phyloP scores from a whole-genome alignment of 2,113 vertebrate genomes.

The Melanostigma gelatinosum region DNA sequence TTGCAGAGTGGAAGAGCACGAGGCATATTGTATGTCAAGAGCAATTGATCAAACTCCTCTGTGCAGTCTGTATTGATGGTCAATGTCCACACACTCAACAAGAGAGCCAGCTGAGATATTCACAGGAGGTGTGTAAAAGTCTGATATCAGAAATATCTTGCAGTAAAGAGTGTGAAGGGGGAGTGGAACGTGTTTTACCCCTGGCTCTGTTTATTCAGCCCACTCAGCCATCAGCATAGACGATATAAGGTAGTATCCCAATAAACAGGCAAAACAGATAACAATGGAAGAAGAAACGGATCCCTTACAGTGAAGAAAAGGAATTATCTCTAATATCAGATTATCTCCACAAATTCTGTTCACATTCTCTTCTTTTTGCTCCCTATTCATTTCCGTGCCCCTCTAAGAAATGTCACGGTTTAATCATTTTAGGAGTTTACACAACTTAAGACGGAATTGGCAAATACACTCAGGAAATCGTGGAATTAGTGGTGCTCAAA shows the following conservation, averaged over 20 bases:
- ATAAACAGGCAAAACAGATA: background rate
- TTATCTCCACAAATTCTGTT: conserved; percentile 12
- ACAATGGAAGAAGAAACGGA: background rate
- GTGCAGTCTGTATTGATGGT: conserved; percentile 65
- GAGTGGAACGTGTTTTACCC: conserved; percentile 9
- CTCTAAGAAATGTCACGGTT: background rate
- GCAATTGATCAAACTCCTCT: conserved; percentile 72
- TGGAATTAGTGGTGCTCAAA: background rate
- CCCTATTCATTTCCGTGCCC: background rate
- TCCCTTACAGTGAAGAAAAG: conserved; percentile 5
- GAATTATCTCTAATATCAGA: conserved; percentile 21
- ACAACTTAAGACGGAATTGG: background rate
- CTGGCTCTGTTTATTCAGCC: conserved; percentile 19
- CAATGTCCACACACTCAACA: conserved; percentile 41
- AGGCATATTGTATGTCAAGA: conserved; percentile 64
- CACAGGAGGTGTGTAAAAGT: conserved; percentile 18
- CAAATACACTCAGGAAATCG: conserved; percentile 8
- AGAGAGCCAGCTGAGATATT: conserved; percentile 32
- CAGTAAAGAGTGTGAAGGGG: background rate
- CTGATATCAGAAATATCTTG: conserved; percentile 41
- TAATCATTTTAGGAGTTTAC: conserved; percentile 23
- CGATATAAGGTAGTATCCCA: background rate
- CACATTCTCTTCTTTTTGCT: background rate
- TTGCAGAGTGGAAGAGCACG: conserved; percentile 62
- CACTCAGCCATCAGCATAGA: conserved; percentile 6